Conservation (phyloP, 2,113 vertebrate species). For the Oncorhynchus tshawytscha region DNA sequence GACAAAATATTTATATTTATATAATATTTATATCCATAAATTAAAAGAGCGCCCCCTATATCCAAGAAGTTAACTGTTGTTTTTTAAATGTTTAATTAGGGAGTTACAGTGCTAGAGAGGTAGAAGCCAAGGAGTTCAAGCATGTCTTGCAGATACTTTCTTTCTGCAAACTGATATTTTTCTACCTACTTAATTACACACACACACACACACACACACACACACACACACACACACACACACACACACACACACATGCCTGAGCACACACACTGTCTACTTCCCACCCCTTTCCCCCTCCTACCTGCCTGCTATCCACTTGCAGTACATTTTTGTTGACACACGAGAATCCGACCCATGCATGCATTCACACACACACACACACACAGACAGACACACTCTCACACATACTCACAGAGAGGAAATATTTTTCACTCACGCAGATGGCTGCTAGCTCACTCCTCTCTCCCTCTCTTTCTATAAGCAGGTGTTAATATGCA, state of each 20-base stretch:
- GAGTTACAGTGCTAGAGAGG: constrained; percentile 21
- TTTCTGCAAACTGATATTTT: constrained; percentile 47
- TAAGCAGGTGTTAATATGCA: constrained; percentile 71
- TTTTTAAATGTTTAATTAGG: constrained; percentile 47
- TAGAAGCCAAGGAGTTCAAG: constrained; percentile 25
- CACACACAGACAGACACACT: constrained; percentile 17
- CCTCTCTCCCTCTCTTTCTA: constrained; percentile 23
- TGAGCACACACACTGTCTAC: constrained; percentile 16
- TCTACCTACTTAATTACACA: constrained; percentile 27
- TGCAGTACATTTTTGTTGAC: constrained; percentile 45
- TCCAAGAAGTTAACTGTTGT: no score
- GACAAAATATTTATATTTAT: no score
- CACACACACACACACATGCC: constrained; percentile 23
- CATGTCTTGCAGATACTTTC: constrained; percentile 52
- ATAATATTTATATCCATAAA: no score
- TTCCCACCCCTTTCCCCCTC: constrained; percentile 11
- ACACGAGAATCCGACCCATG: constrained; percentile 31
- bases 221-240: not conserved
- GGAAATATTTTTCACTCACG: constrained; percentile 36
- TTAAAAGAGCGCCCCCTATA: no score
- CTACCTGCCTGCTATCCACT: constrained; percentile 35
- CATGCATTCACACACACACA: constrained; percentile 7
- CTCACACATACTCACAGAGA: constrained; percentile 18
- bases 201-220: not conserved
- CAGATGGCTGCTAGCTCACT: constrained; percentile 35